Percentiles rank a stretch among this genome's conserved stretches.
phyloP scores from a whole-genome alignment of 2,797 vertebrate species.

The Fistularia commersonii region DNA sequence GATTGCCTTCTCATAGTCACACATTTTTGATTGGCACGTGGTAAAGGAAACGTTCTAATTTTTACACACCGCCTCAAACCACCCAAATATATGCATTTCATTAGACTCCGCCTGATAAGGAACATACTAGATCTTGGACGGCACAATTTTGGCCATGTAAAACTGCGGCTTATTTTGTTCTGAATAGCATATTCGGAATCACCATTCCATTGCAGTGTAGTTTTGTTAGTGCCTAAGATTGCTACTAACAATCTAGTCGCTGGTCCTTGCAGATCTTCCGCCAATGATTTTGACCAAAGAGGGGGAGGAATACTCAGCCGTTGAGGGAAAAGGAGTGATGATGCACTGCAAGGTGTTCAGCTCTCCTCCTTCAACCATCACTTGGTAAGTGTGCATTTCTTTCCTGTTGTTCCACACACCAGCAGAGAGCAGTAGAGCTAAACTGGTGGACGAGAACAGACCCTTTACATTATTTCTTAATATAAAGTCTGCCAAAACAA shows the following conservation, averaged over 20 bases:
- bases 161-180: not conserved
- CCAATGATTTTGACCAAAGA: constrained; percentile 87
- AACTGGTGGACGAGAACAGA: constrained; percentile 6
- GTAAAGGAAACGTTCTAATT: not conserved
- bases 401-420: constrained; percentile 26
- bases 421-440: constrained; percentile 70
- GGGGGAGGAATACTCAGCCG: constrained; percentile 78
- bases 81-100: not conserved
- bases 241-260: constrained; percentile 14
- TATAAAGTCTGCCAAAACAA: not conserved
- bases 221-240: not conserved
- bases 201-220: not conserved
- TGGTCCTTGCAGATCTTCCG: constrained; percentile 77
- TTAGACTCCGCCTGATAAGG: not conserved
- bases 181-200: not conserved
- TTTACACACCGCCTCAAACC: no score
- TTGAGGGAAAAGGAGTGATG: constrained; percentile 77
- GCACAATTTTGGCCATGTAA: no score
- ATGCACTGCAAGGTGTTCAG: constrained; percentile 89
- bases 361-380: constrained; percentile 80
- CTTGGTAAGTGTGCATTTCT: constrained; percentile 75
- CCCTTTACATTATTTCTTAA: constrained; percentile 10
- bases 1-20: constrained; percentile 33
- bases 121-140: no score
- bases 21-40: constrained; percentile 27